Evolutionary conservation across 2,888 invertebrate genomes (phyloP).

Genomic region (Tipula vernalis): DNA sequence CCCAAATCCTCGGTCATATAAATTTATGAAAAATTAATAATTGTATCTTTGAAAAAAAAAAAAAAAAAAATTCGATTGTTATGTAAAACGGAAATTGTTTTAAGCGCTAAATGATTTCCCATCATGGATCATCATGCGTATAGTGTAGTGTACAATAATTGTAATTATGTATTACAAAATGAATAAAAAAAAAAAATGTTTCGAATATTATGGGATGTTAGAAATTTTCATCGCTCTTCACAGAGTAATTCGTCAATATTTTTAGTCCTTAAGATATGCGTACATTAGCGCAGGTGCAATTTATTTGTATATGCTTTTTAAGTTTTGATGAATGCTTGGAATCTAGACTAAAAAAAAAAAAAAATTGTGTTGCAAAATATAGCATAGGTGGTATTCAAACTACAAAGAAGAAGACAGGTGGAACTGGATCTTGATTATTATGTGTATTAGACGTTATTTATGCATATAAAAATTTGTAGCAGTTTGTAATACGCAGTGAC

Average conservation of each 20-base stretch:
- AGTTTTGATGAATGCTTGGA: not conserved
- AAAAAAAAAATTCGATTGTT: too few relatives aligned
- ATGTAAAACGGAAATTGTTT: not conserved
- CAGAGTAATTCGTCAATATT: not conserved
- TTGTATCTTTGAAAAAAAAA: not conserved
- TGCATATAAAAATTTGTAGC: not conserved
- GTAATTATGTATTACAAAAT: not conserved
- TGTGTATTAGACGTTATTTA: not conserved
- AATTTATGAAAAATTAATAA: not conserved
- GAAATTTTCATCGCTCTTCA: not conserved
- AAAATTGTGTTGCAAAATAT: not conserved
- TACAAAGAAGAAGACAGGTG: not conserved
- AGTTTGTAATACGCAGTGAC: not conserved
- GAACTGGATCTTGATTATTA: not conserved
- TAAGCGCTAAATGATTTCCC: not conserved
- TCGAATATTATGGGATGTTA: not conserved
- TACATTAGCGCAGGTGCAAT: not conserved
- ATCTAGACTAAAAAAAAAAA: not conserved
- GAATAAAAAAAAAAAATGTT: not conserved
- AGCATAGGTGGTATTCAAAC: not conserved
- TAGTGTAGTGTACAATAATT: too few relatives aligned
- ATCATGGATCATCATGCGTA: not conserved
- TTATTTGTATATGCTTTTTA: not conserved
- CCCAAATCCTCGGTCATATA: not conserved
- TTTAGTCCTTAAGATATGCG: not conserved